Evolutionary conservation across 1,140 invertebrate species (phyloP).

Genomic region (Formica exsecta): DNA sequence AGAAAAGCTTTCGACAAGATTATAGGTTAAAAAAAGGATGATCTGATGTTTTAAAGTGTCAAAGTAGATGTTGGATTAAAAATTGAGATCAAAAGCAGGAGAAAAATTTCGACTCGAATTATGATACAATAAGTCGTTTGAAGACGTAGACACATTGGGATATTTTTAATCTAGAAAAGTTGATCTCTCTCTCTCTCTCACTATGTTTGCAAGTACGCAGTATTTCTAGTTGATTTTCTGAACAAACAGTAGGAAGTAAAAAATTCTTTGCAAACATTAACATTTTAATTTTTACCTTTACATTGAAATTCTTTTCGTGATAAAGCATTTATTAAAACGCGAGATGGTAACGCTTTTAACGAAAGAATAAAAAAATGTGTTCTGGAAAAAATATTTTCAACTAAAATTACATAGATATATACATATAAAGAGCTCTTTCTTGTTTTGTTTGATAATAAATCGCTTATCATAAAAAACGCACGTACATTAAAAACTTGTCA

Average conservation of each 20-base stretch:
- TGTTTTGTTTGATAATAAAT: background rate
- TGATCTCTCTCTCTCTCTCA: no score
- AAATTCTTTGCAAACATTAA: slow-evolving; percentile 17
- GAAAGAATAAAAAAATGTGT: background rate
- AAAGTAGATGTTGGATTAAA: no score
- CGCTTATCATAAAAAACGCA: background rate
- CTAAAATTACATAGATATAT: background rate
- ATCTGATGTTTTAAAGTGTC: no score
- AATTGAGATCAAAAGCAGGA: no score
- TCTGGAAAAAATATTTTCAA: slow-evolving; percentile 7
- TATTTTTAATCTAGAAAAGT: slow-evolving; percentile 31
- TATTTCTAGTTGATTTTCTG: slow-evolving; percentile 7
- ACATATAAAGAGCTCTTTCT: background rate
- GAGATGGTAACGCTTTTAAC: background rate
- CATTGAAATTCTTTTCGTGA: slow-evolving; percentile 3
- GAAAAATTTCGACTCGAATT: no score
- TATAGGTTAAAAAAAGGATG: no score
- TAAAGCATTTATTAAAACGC: slow-evolving; percentile 1
- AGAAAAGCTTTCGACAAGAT: no score
- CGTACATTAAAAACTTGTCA: background rate
- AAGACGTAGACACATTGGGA: background rate
- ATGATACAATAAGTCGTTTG: background rate
- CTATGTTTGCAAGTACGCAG: background rate
- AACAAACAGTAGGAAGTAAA: background rate
- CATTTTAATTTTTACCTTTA: background rate